Percentiles rank a stretch among this genome's conserved stretches.
Evolutionary conservation across 2,888 invertebrate species (phyloP).

Genomic region (Cephus sareptanus): DNA sequence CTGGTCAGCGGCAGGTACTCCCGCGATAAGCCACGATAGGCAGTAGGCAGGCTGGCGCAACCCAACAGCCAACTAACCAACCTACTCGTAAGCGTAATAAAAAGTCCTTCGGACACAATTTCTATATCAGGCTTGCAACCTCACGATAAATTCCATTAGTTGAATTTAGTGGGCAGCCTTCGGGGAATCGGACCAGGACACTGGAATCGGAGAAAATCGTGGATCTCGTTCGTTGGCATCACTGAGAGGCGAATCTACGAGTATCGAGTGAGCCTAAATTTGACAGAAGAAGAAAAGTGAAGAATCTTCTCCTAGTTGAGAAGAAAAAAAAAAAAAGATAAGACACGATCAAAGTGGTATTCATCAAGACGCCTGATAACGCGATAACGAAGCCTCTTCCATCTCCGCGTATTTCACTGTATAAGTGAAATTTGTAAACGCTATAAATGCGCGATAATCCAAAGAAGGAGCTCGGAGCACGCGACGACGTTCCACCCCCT

Average conservation of each 20-base stretch:
- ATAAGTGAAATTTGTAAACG: conserved; percentile 40
- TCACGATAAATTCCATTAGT: conserved; percentile 57
- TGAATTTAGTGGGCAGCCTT: conserved; percentile 46
- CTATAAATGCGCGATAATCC: conserved; percentile 48
- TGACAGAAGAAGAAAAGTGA: no score
- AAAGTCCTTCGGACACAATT: conserved; percentile 34
- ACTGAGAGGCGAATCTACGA: not conserved
- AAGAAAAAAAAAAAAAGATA: not conserved
- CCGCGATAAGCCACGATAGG: not conserved
- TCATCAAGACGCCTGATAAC: not conserved
- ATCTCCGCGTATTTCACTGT: no score
- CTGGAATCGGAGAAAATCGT: conserved; percentile 31
- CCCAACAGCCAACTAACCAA: not conserved
- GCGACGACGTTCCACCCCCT: conserved; percentile 59
- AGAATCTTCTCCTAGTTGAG: not conserved
- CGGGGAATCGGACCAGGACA: conserved; percentile 28
- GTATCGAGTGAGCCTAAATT: not conserved
- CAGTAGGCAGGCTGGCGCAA: not conserved
- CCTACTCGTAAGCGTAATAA: conserved; percentile 33
- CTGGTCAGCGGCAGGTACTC: not conserved
- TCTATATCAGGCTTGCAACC: conserved; percentile 44
- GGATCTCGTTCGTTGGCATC: not conserved
- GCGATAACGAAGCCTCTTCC: not conserved
- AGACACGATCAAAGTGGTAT: not conserved
- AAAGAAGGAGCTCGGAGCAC: conserved; percentile 42